Evolutionary conservation across 2,113 vertebrate genomes (phyloP), one percentile per base, ranked within the genome.

Genomic region (Rhabdomys dilectus): DNA sequence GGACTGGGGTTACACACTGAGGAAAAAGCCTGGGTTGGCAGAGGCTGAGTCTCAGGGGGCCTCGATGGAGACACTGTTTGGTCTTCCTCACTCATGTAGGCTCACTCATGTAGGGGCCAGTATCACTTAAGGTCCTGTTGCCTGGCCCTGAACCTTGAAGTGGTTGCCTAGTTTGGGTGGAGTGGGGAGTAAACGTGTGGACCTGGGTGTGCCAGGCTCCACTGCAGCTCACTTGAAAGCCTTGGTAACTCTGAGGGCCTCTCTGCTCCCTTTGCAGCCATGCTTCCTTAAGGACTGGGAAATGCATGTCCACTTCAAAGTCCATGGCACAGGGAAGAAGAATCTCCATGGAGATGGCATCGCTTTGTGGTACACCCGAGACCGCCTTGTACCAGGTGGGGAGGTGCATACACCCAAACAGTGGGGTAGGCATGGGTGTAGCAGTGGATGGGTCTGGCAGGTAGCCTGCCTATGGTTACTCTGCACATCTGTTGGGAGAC

Each of bases 231-330:
- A 31, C 60, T 64, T 3, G 12, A 36, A 75, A 56, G 53, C 86
- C 70, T 34, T 4, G 8, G 45, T 66, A 42, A 19, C 11, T 29
- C 76, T 89, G 84, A n/a, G 51, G 58, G 93, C 64, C 5, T n/a
- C 24, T 29, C 82, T 91, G 81, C 10, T 93, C 87, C 85, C 0
- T 19, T 70, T 88, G 0, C 97, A 99, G 99, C 99, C 99, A 19
- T 99, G 99, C 97, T 99, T 99, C 98, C 98, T 99, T 95, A 99
- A 99, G 98, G 99, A 99, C 98, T 99, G 99, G 99, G 99, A 99
- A 97, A 99, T 99, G 97, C 99, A 99, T 0, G 99, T 99, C 81
- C 99, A 99, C 91, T 99, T 99, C 97, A 99, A 98, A 98, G 98
- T 99, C 89, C 99, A 99, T 0, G 99, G 99, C 2, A 97, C 98